phyloP scores from a whole-genome alignment of 2,113 vertebrate species.

The Anas platyrhynchos region DNA sequence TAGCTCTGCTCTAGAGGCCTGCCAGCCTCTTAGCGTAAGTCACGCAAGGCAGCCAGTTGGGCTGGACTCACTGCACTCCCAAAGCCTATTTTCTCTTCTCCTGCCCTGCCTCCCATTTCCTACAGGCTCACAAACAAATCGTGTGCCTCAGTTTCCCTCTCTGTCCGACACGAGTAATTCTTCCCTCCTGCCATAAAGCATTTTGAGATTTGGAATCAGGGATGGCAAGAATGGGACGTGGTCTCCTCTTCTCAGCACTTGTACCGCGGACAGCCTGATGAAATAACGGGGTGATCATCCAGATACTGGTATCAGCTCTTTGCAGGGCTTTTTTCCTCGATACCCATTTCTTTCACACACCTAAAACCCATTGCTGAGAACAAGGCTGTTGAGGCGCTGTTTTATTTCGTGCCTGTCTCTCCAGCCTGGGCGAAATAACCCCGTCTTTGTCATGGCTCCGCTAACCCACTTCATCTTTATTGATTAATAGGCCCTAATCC shows the following conservation, averaged over 20 bases:
- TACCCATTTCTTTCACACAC: fast-evolving
- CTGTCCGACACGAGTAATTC: not conserved
- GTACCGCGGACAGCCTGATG: fast-evolving
- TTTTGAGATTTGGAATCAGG: not conserved
- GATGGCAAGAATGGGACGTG: not conserved
- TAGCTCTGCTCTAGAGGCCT: conserved; percentile 17
- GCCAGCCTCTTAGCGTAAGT: conserved; percentile 29
- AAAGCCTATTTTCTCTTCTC: not conserved
- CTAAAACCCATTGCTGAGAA: not conserved
- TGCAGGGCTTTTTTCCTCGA: not conserved
- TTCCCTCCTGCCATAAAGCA: fast-evolving
- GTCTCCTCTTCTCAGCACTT: not conserved
- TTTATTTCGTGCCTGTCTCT: not conserved
- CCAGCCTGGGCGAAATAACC: not conserved
- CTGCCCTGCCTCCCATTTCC: not conserved
- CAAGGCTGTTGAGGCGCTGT: not conserved
- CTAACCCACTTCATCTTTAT: conserved; percentile 42
- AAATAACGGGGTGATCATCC: not conserved
- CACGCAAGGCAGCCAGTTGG: conserved; percentile 6
- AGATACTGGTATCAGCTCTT: not conserved
- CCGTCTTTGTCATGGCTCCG: not conserved
- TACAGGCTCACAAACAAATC: not conserved
- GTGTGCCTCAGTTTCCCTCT: not conserved
- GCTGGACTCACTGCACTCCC: not conserved
- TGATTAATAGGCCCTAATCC: conserved; percentile 57